phyloP scores from a whole-genome alignment of 2,797 vertebrate genomes.

The Myotis planiceps region DNA sequence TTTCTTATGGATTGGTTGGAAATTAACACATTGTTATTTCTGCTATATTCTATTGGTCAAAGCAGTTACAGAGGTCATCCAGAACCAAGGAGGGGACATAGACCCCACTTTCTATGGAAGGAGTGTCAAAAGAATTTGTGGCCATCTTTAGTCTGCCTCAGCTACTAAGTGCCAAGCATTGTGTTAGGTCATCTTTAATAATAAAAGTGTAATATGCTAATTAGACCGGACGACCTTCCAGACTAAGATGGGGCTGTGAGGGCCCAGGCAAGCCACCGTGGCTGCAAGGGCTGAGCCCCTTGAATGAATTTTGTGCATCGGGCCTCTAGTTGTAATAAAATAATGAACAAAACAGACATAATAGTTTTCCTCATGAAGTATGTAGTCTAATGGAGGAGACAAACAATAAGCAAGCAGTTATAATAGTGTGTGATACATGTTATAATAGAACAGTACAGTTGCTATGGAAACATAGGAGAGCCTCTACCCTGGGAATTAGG shows the following conservation, averaged over 20 bases:
- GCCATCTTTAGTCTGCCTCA: not conserved
- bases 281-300: too few species aligned
- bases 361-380: not conserved
- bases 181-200: not conserved
- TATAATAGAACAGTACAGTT: not conserved
- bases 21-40: not conserved
- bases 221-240: too few species aligned
- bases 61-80: not conserved
- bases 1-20: not conserved
- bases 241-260: too few species aligned
- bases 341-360: not conserved
- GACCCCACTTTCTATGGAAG: not conserved
- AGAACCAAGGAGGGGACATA: not conserved
- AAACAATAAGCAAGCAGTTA: not conserved
- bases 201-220: too few species aligned
- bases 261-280: too few species aligned
- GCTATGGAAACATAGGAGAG: not conserved
- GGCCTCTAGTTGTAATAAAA: not conserved
- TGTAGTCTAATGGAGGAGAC: not conserved
- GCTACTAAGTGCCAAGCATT: not conserved
- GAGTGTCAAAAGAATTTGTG: not conserved
- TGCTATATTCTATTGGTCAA: not conserved
- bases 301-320: too few species aligned
- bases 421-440: not conserved
- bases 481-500: not conserved